These are phyloP conservation scores for Cisticola juncidis DNA, from an alignment of 2,113 vertebrate genomes.

Conservation along the genomic window DNA sequence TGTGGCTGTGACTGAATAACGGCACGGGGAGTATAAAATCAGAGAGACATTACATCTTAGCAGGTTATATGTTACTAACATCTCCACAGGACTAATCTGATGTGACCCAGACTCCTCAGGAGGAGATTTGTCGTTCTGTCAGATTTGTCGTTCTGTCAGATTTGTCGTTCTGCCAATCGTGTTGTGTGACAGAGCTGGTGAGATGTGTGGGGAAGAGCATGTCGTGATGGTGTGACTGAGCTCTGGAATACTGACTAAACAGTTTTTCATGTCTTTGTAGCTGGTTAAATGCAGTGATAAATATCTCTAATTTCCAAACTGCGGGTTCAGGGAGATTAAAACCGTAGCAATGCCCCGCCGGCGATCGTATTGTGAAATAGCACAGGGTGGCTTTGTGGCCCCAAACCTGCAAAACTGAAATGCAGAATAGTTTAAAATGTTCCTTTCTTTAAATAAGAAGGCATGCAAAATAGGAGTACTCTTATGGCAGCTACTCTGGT, in stretches of 20 bases:
- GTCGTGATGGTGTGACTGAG: not conserved
- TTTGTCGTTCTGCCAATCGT: slow-evolving; percentile 41
- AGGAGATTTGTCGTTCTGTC: slow-evolving; percentile 32
- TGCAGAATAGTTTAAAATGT: not conserved
- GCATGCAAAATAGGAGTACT: not conserved
- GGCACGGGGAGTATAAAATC: not conserved
- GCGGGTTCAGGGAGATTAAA: slow-evolving; percentile 27
- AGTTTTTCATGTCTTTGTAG: not conserved
- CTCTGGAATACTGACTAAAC: slow-evolving; percentile 37
- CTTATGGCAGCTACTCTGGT: not conserved
- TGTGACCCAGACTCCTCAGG: not conserved
- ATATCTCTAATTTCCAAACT: slow-evolving; percentile 20
- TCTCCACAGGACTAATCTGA: slow-evolving; percentile 21
- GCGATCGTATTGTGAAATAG: not conserved
- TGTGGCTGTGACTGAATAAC: not conserved
- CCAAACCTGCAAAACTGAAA: not conserved
- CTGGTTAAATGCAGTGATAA: slow-evolving; percentile 33
- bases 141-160: slow-evolving; percentile 37
- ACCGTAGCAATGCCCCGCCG: not conserved
- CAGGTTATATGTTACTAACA: slow-evolving; percentile 16
- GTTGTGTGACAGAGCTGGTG: not conserved
- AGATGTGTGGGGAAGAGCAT: not conserved
- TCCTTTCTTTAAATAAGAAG: not conserved
- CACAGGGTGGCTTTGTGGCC: not conserved
- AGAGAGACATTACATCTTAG: slow-evolving; percentile 50